phyloP scores from a whole-genome alignment of 2,888 invertebrate genomes.

The Tachina fera region DNA sequence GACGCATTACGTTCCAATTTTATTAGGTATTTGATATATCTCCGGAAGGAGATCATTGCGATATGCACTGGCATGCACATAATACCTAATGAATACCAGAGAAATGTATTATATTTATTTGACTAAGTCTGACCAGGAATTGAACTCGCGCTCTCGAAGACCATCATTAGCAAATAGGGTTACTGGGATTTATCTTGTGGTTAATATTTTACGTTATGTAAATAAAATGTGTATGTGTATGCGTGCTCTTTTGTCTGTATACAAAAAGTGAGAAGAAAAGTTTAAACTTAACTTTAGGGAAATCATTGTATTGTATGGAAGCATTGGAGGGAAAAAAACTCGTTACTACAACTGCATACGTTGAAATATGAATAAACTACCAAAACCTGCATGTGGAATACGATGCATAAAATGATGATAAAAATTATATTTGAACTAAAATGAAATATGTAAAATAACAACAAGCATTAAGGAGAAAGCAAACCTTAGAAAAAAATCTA shows the following conservation, averaged over 20 bases:
- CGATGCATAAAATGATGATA: constrained; percentile 57
- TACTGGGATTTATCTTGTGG: constrained; percentile 55
- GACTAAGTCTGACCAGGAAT: too few species aligned
- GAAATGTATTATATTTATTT: too few species aligned
- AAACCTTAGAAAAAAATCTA: constrained; percentile 38
- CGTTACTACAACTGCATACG: constrained; percentile 28
- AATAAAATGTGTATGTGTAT: neutral
- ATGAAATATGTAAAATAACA: constrained; percentile 8
- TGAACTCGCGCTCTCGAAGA: too few species aligned
- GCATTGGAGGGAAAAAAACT: neutral
- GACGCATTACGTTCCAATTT: too few species aligned
- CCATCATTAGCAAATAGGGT: too few species aligned
- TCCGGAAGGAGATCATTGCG: too few species aligned
- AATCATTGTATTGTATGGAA: constrained; percentile 36
- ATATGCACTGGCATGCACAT: too few species aligned
- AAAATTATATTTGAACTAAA: constrained; percentile 28
- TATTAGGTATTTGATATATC: too few species aligned
- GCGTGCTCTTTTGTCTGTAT: neutral
- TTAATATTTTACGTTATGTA: constrained; percentile 15
- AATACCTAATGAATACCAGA: too few species aligned
- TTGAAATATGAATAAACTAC: constrained; percentile 21
- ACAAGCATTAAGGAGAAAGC: neutral
- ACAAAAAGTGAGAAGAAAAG: constrained; percentile 13
- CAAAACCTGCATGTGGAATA: constrained; percentile 22
- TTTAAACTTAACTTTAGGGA: constrained; percentile 40